Base-by-base conservation (phyloP, 2,797 vertebrate species). In the Danio aesculapii region DNA sequence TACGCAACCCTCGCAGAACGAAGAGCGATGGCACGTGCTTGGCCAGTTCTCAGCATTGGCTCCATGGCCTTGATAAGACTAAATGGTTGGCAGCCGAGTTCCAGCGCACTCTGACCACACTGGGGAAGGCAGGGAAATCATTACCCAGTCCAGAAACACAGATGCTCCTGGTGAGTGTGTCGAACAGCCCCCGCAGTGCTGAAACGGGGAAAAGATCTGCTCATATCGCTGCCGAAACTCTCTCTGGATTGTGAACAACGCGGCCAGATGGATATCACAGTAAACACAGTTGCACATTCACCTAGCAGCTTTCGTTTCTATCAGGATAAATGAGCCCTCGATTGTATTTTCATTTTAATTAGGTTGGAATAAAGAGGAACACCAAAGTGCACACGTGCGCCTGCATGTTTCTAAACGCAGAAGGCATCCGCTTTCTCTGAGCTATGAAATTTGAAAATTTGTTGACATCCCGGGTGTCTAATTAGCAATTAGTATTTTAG, bases 1-100 rank as follows among this genome's bases (percentile, higher is more conserved):
- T 57, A 70, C 93, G 8, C 70, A 85, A 0, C 82, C 94, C 0
- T 0, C 91, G 6, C 80, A 93, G 0, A 83, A 86, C 0, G 88
- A 90, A 0, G 94, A 97, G 30, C 81, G 71, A 19, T 99, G 98
- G 98, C 95, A 97, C 0, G 71, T 98, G 44, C 88, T 99, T 82
- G 98, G 96, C 7, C 98, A 99, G 89, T 99, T 99, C 88, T 99
- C 72, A 99, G 98, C 90, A 98, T 99, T 0, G 98, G 98, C 58
- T 99, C 98, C 0, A 85, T 99, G 96, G 98, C 75, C 75, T 91
- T 62, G 97, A 99, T 81, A 96, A 96, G 46, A 96, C 95, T 70
- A 99, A 98, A 67, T 99, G 98, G 98, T 84, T 99, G 80, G 93
- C 94, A 30, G 95, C 95, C 0, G 98, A 99, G 87, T 99, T 99